phyloP scores from a whole-genome alignment of 2,113 vertebrate species.

The Sula dactylatra region DNA sequence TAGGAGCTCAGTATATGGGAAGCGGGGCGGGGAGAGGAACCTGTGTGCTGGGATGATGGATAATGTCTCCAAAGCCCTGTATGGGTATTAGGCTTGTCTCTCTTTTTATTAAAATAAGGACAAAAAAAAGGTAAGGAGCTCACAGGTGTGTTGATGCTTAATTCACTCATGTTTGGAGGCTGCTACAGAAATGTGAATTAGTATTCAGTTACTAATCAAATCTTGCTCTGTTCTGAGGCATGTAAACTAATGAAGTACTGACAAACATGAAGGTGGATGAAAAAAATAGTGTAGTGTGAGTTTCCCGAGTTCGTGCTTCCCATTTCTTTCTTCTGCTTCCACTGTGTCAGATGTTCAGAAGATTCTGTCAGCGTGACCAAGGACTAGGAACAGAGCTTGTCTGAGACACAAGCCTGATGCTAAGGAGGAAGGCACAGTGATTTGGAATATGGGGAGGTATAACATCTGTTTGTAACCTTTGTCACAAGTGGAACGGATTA shows the following conservation, averaged over 20 bases:
- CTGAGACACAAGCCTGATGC: neutral
- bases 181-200: neutral
- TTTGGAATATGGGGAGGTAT: neutral
- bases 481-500: neutral
- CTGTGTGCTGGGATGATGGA: neutral
- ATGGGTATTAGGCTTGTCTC: neutral
- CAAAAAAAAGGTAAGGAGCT: neutral
- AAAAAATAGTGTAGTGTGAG: neutral
- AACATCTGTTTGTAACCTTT: slow-evolving; percentile 30
- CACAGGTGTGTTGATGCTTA: neutral
- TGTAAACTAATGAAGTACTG: neutral
- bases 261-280: neutral
- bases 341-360: neutral
- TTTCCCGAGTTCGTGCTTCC: neutral
- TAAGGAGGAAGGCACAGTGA: neutral
- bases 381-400: neutral
- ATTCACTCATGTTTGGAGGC: neutral
- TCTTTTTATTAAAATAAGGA: too few relatives aligned
- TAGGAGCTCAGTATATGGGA: neutral
- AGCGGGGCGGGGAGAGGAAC: neutral
- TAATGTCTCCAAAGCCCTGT: neutral
- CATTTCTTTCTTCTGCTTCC: neutral
- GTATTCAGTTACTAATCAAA: neutral
- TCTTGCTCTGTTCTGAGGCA: neutral
- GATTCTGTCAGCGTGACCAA: neutral